phyloP scores from a whole-genome alignment of 2,113 vertebrate species.

The Calyptomena viridis region DNA sequence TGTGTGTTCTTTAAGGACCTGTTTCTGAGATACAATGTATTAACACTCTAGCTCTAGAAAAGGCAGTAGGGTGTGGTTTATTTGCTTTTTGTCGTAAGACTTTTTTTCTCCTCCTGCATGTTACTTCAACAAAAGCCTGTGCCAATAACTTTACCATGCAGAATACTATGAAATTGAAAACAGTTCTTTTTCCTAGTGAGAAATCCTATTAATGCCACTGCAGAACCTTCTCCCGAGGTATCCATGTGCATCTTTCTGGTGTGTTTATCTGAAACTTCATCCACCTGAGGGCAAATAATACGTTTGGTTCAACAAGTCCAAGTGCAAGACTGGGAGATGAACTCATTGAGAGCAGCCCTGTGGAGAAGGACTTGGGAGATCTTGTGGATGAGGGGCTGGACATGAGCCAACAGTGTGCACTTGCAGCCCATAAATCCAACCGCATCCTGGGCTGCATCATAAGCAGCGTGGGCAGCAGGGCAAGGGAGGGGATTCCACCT shows the following conservation, averaged over 20 bases:
- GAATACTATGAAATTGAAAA: neutral
- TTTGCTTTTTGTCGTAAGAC: neutral
- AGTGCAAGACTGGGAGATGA: neutral
- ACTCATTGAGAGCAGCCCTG: neutral
- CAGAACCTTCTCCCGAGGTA: neutral
- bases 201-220: neutral
- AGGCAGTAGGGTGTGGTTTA: neutral
- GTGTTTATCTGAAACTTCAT: neutral
- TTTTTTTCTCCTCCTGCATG: neutral
- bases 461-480: neutral
- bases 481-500: neutral
- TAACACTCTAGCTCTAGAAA: neutral
- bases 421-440: neutral
- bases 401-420: neutral
- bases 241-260: fast-evolving
- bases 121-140: neutral
- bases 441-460: neutral
- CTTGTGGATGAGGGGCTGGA: neutral
- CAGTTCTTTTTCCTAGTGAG: too few relatives aligned
- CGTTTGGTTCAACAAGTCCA: neutral
- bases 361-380: fast-evolving
- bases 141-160: neutral
- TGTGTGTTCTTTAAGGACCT: neutral
- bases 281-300: too few relatives aligned
- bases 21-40: neutral